Conservation (phyloP, 2,797 vertebrate genomes). For the Falco novaeseelandiae region DNA sequence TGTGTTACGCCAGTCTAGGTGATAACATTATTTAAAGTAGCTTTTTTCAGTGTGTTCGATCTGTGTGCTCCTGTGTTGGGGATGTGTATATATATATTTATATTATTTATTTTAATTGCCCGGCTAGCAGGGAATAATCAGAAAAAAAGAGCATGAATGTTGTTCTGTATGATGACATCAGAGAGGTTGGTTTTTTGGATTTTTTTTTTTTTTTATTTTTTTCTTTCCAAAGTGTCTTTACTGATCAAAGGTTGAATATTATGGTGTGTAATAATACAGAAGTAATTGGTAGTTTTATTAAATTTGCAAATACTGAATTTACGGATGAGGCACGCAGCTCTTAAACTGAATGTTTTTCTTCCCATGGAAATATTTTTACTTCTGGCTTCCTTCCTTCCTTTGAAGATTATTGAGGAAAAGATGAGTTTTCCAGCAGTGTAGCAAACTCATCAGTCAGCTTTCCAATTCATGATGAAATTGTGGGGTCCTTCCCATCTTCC, state of each 20-base stretch:
- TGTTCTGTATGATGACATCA: slow-evolving; percentile 51
- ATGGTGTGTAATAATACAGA: neutral
- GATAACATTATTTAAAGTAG: slow-evolving; percentile 13
- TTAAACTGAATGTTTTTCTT: slow-evolving; percentile 26
- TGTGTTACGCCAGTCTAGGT: slow-evolving; percentile 26
- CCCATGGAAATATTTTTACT: slow-evolving; percentile 11
- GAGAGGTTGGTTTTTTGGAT: slow-evolving; percentile 35
- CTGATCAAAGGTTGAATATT: slow-evolving; percentile 13
- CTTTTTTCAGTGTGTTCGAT: slow-evolving; percentile 29
- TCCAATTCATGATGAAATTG: neutral
- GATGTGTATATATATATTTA: neutral
- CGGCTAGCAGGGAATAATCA: slow-evolving; percentile 33
- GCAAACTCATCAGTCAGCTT: neutral
- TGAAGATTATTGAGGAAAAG: neutral
- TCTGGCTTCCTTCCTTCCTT: slow-evolving; percentile 57
- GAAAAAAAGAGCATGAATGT: slow-evolving; percentile 39
- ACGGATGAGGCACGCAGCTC: slow-evolving; percentile 7
- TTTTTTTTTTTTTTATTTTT: neutral
- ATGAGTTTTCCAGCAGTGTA: neutral
- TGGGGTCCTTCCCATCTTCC: neutral
- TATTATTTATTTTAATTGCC: slow-evolving; percentile 36
- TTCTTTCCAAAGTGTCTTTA: slow-evolving; percentile 6
- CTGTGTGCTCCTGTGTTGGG: slow-evolving; percentile 34
- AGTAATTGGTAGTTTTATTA: slow-evolving; percentile 17
- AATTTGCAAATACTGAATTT: slow-evolving; percentile 15